Base-by-base conservation (phyloP, 2,797 vertebrate genomes). In the Fistularia commersonii region DNA sequence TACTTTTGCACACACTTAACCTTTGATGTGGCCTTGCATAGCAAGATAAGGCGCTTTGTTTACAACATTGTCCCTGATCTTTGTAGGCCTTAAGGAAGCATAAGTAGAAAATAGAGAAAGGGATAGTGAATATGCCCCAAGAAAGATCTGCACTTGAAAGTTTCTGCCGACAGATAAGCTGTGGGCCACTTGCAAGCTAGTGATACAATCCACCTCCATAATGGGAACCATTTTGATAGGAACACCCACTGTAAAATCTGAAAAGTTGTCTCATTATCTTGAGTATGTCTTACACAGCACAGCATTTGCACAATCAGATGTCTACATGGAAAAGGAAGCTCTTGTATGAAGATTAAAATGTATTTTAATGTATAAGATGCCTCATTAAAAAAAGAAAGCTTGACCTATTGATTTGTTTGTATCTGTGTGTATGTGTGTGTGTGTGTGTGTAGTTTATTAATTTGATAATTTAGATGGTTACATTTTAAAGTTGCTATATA, bases 251-350 rank as follows among this genome's bases (percentile, higher is more conserved):
- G 23, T 2, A 41, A 41, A 41, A 41, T 11, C 6, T 11, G 11
- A 41, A 41, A 41, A 11, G 11, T 11, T 41, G 8, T 41, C 6
- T 3, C 6, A 41, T 11, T 41, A 6, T 41, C n/a, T 66, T 59
- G 34, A 72, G 55, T 48, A 13, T 8, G 53, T 49, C 68, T 64
- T 11, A 47, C n/a, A 65, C 53, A 12, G 68, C 66, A 79, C 64
- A 77, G 54, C 61, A 52, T 78, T 83, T 80, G 74, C 79, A 86
- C 83, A 83, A 74, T 80, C 72, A 64, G 8, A 32, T 74, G 12
- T 75, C 46, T 13, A 32, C 5, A 9, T 64, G 41, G n/a, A 66
- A 66, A 65, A 66, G 32, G n/a, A 13, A 41, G 46, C 45, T 64
- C 23, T 49, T 62, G 54, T 76, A 54, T 69, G 36, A 69, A 66